A percentile compares a stretch with the other conserved stretches of the same genome.
phyloP scores from a whole-genome alignment of 1,140 invertebrate genomes.

The Mactra quadrangularis region DNA sequence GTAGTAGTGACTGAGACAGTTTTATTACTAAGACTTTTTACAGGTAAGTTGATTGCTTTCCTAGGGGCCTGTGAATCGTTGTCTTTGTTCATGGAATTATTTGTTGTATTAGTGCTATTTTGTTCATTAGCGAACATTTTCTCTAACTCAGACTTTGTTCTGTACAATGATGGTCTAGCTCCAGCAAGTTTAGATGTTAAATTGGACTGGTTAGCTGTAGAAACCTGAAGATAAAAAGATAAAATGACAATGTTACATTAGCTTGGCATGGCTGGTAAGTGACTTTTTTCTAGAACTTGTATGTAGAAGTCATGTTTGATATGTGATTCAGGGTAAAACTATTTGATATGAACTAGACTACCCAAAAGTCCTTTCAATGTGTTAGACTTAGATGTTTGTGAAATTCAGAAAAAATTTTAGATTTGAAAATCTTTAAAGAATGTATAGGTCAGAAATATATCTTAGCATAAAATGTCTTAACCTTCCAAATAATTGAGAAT shows the following conservation, averaged over 20 bases:
- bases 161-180: slow-evolving; percentile 37
- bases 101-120: too few relatives aligned
- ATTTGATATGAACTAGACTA: not conserved
- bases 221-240: slow-evolving; percentile 3
- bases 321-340: not conserved
- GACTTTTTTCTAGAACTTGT: not conserved
- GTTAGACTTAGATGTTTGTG: not conserved
- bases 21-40: too few relatives aligned
- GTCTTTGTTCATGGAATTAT: too few relatives aligned
- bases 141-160: slow-evolving; percentile 40
- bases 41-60: too few relatives aligned
- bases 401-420: too few relatives aligned
- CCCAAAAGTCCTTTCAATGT: not conserved
- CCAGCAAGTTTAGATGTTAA: slow-evolving; percentile 34
- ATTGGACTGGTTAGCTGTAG: slow-evolving; percentile 12
- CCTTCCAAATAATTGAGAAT: too few relatives aligned
- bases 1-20: too few relatives aligned
- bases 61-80: too few relatives aligned
- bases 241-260: too few relatives aligned
- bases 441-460: too few relatives aligned
- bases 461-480: too few relatives aligned
- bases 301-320: not conserved
- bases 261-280: not conserved
- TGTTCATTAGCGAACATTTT: slow-evolving; percentile 26
- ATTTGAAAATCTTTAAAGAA: too few relatives aligned